Percentiles rank a stretch among this genome's conserved stretches.
Conservation (phyloP, 1,140 invertebrate species). For the Nephila pilipes region DNA sequence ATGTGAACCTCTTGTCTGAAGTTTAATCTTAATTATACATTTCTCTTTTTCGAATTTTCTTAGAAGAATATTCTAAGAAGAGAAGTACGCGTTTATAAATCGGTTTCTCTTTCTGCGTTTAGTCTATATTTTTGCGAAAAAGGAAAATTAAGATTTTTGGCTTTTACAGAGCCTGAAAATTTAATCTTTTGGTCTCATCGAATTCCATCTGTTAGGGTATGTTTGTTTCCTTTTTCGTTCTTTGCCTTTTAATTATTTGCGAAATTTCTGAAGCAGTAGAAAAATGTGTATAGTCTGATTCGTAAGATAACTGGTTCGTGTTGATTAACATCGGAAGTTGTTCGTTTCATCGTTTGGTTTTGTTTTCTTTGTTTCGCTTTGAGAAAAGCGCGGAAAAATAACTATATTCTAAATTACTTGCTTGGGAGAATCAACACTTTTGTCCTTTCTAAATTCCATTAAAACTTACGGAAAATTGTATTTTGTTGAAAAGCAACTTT, state of each 20-base stretch:
- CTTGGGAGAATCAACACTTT: background rate
- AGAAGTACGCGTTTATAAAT: slow-evolving; percentile 54
- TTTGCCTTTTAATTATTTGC: slow-evolving; percentile 46
- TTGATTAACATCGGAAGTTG: slow-evolving; percentile 11
- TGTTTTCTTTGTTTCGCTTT: background rate
- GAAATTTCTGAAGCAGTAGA: background rate
- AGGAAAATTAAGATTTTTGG: slow-evolving; percentile 65
- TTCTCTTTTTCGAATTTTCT: slow-evolving; percentile 67
- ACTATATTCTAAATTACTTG: background rate
- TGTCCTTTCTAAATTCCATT: background rate
- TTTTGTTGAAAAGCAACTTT: too few relatives aligned
- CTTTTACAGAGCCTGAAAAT: slow-evolving; percentile 56
- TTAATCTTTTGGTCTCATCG: slow-evolving; percentile 59
- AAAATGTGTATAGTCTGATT: background rate
- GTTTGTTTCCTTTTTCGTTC: background rate
- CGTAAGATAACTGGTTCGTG: background rate
- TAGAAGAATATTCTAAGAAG: background rate
- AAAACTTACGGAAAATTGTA: background rate
- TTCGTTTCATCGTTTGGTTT: background rate
- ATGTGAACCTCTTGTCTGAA: slow-evolving; percentile 72
- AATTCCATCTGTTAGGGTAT: slow-evolving; percentile 39
- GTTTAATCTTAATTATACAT: slow-evolving; percentile 77
- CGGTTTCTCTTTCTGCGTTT: slow-evolving; percentile 49
- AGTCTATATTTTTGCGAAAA: slow-evolving; percentile 34
- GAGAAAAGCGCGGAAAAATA: background rate